Percentiles rank a stretch among this genome's conserved stretches.
phyloP scores from a whole-genome alignment of 1,140 invertebrate genomes.

The Notospermus geniculatus region DNA sequence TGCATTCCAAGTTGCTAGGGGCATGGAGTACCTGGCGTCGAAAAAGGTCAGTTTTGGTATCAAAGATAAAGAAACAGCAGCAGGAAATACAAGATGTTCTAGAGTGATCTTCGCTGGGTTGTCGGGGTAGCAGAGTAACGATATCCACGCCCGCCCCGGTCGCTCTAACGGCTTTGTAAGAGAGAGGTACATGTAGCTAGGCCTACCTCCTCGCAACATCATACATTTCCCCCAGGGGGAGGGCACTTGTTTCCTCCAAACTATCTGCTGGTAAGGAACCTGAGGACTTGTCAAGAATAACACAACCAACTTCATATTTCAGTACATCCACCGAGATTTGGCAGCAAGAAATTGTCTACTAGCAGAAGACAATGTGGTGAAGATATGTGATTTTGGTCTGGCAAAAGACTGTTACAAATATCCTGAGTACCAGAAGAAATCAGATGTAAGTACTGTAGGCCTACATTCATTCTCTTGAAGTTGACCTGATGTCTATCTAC shows the following conservation, averaged over 20 bases:
- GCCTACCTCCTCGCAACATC: too few relatives aligned
- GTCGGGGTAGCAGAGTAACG: too few relatives aligned
- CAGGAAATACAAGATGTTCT: too few relatives aligned
- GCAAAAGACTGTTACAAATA: constrained; percentile 61
- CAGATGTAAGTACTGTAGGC: constrained; percentile 40
- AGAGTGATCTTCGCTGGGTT: too few relatives aligned
- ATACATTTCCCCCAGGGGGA: too few relatives aligned
- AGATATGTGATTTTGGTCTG: constrained; percentile 97
- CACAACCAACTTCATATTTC: constrained; percentile 52
- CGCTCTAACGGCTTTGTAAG: too few relatives aligned
- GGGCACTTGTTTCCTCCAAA: too few relatives aligned
- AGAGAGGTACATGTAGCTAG: too few relatives aligned
- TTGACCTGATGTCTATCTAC: neutral
- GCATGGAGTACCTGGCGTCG: constrained; percentile 95
- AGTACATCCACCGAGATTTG: constrained; percentile 94
- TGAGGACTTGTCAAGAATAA: too few relatives aligned
- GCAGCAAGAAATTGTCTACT: constrained; percentile 96
- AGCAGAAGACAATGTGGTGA: constrained; percentile 78
- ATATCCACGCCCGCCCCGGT: too few relatives aligned
- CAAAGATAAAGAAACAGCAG: too few relatives aligned
- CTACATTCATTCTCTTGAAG: too few relatives aligned
- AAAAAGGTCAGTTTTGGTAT: constrained; percentile 72
- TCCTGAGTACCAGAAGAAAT: constrained; percentile 50
- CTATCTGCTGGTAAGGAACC: neutral
- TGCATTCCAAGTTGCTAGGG: constrained; percentile 92